phyloP scores from a whole-genome alignment of 2,113 vertebrate genomes.

The Sterrhoptilus dennistouni region DNA sequence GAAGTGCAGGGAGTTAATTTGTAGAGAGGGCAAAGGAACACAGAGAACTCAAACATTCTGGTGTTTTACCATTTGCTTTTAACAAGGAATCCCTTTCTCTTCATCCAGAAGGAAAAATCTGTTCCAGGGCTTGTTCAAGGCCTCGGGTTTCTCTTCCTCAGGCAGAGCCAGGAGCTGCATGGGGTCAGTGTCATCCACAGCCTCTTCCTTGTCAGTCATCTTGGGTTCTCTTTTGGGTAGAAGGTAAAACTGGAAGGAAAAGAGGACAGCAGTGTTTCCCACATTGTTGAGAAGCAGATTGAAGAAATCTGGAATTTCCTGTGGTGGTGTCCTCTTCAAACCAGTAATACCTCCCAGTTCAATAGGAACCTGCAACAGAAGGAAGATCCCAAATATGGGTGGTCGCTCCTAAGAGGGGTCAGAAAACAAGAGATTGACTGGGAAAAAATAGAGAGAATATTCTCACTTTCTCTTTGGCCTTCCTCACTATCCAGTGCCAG shows the following conservation, averaged over 20 bases:
- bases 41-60: not conserved
- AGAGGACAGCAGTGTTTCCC: not conserved
- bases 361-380: not conserved
- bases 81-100: slow-evolving; percentile 34
- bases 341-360: not conserved
- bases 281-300: not conserved
- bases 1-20: not conserved
- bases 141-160: not conserved
- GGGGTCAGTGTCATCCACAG: slow-evolving; percentile 5
- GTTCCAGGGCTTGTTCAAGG: slow-evolving; percentile 22
- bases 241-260: not conserved
- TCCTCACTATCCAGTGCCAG: not conserved
- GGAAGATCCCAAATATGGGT: not conserved
- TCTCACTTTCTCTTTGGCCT: not conserved
- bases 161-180: slow-evolving; percentile 18
- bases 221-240: not conserved
- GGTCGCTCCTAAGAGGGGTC: not conserved
- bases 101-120: slow-evolving; percentile 38
- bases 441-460: not conserved
- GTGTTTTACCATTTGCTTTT: not conserved
- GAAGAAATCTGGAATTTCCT: not conserved
- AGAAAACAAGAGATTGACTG: not conserved
- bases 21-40: not conserved
- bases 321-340: not conserved
- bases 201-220: slow-evolving; percentile 20